phyloP scores from a whole-genome alignment of 2,888 invertebrate genomes.

The Drosophila macrothrix region DNA sequence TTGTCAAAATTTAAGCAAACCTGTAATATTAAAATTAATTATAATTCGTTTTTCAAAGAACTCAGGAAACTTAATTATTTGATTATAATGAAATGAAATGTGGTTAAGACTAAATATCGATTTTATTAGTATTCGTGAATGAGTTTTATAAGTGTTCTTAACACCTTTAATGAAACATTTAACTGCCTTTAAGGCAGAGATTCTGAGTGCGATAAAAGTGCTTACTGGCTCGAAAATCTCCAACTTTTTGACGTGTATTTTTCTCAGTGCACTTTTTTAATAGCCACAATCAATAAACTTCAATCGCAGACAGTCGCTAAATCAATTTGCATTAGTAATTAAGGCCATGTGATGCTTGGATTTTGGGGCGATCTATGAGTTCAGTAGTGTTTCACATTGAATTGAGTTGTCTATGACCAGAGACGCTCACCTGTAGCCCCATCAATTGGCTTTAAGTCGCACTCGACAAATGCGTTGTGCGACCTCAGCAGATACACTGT shows the following conservation, averaged over 20 bases:
- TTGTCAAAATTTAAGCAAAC: not conserved
- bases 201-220: not conserved
- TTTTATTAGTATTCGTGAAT: conserved; percentile 2
- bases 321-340: conserved; percentile 77
- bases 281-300: conserved; percentile 56
- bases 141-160: not conserved
- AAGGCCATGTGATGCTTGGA: conserved; percentile 59
- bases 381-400: conserved; percentile 29
- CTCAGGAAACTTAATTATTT: not conserved
- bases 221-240: not conserved
- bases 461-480: conserved; percentile 32
- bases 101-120: not conserved
- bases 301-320: conserved; percentile 56
- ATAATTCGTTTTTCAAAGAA: not conserved
- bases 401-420: conserved; percentile 56
- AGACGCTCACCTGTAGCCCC: conserved; percentile 31
- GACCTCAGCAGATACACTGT: conserved; percentile 22
- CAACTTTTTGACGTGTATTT: not conserved
- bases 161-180: not conserved
- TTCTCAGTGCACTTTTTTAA: conserved; percentile 42
- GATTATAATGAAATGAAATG: not conserved
- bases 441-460: conserved; percentile 51
- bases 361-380: conserved; percentile 68
- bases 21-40: not conserved
- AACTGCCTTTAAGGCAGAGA: not conserved